phyloP scores from a whole-genome alignment of 2,113 vertebrate genomes.

The Serinus canaria region DNA sequence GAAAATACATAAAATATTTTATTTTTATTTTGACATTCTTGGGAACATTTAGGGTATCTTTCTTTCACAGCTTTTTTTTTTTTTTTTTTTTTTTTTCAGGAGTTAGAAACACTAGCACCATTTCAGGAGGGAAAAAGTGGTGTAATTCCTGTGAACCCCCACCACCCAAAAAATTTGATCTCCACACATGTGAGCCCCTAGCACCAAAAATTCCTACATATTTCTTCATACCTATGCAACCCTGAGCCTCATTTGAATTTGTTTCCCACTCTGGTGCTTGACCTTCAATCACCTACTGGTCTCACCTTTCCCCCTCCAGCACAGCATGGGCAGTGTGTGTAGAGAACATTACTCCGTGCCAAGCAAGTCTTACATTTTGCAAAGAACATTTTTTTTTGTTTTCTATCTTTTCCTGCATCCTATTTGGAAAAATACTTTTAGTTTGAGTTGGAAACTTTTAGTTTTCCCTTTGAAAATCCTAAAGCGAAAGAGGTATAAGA shows the following conservation, averaged over 20 bases:
- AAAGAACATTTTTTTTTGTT: background rate
- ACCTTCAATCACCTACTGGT: background rate
- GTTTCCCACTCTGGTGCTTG: background rate
- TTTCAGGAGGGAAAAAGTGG: background rate
- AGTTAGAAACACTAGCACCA: background rate
- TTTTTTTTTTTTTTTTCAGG: background rate
- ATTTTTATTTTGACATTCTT: background rate
- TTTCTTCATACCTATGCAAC: background rate
- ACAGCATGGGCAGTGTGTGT: background rate
- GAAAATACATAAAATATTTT: background rate
- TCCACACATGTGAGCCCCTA: background rate
- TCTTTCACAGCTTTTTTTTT: background rate
- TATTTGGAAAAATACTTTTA: background rate
- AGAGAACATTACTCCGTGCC: background rate
- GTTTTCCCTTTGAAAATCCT: background rate
- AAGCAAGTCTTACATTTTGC: background rate
- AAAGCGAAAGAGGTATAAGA: background rate
- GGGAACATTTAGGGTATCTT: background rate
- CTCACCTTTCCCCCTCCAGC: background rate
- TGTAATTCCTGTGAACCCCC: background rate
- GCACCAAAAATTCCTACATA: background rate
- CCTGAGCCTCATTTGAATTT: background rate
- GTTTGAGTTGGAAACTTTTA: background rate
- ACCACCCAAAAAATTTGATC: background rate
- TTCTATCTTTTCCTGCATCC: background rate